Percentiles rank a stretch among this genome's conserved stretches.
Conservation (phyloP, 2,113 vertebrate species). For the Austrofundulus limnaeus region DNA sequence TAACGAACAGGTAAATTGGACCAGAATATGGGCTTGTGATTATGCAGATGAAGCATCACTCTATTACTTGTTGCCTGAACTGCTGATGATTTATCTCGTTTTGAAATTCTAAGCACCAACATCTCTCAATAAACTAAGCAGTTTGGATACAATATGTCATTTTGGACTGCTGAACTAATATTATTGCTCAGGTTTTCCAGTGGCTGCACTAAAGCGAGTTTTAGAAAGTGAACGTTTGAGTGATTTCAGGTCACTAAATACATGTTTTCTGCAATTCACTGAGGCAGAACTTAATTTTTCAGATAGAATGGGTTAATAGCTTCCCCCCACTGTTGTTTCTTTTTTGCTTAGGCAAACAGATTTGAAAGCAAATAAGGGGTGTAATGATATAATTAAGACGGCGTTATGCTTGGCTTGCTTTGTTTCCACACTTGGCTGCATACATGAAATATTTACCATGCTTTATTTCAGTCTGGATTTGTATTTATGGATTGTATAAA, state of each 20-base stretch:
- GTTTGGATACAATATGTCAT: background rate
- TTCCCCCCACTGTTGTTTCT: constrained; percentile 23
- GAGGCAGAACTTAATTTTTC: constrained; percentile 31
- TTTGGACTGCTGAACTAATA: constrained; percentile 6
- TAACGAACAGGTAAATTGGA: constrained; percentile 40
- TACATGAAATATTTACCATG: background rate
- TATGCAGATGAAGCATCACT: background rate
- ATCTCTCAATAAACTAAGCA: background rate
- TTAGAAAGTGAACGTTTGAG: background rate
- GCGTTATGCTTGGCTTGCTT: constrained; percentile 31
- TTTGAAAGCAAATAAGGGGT: constrained; percentile 35
- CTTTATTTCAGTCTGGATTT: constrained; percentile 4
- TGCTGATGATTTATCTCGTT: background rate
- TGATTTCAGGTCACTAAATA: constrained; percentile 42
- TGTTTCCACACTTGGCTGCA: constrained; percentile 3
- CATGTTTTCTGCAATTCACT: constrained; percentile 27
- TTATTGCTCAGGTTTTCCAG: constrained; percentile 8
- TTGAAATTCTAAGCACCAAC: background rate
- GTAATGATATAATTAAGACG: constrained; percentile 50
- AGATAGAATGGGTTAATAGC: constrained; percentile 38
- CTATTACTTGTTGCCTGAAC: too few species aligned
- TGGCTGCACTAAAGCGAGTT: constrained; percentile 10
- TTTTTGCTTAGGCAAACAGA: constrained; percentile 45
- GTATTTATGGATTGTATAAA: constrained; percentile 8
- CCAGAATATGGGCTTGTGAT: background rate